These are phyloP conservation scores for Ophthalmolycus amberensis DNA, from an alignment of 2,113 vertebrate species.

Conservation along the genomic window DNA sequence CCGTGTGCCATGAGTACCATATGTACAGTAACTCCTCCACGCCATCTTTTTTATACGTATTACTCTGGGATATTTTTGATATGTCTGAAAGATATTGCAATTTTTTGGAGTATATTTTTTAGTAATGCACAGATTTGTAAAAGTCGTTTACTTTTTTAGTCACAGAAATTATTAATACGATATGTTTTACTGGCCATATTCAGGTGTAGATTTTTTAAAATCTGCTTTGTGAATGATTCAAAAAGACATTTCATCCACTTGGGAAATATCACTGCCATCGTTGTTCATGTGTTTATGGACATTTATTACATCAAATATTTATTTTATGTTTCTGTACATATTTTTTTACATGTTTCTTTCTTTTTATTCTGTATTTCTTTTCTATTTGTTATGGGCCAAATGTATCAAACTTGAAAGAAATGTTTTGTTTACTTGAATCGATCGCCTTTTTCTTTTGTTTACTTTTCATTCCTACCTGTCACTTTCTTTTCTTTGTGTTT, in stretches of 20 bases:
- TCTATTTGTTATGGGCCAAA: constrained; percentile 44
- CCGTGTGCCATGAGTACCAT: constrained; percentile 60
- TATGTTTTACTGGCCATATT: constrained; percentile 65
- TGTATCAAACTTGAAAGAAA: constrained; percentile 45
- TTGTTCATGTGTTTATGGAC: constrained; percentile 13
- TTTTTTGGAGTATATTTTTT: constrained; percentile 83
- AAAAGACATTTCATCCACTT: constrained; percentile 36
- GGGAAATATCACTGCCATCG: constrained; percentile 58
- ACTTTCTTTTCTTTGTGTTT: constrained; percentile 42
- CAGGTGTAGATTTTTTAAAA: constrained; percentile 61
- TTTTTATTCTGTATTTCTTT: neutral
- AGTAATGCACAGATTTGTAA: constrained; percentile 80
- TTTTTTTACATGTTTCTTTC: constrained; percentile 1
- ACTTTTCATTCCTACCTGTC: constrained; percentile 24
- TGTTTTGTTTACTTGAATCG: constrained; percentile 61
- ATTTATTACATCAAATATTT: constrained; percentile 22
- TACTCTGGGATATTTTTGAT: constrained; percentile 82
- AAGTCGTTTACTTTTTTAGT: constrained; percentile 78
- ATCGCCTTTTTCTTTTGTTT: constrained; percentile 37
- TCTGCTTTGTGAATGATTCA: constrained; percentile 41
- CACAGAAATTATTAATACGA: constrained; percentile 58
- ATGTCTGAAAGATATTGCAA: constrained; percentile 67
- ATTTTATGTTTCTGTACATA: constrained; percentile 40
- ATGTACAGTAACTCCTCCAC: constrained; percentile 65
- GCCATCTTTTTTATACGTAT: constrained; percentile 72